Conservation (phyloP, 2,797 vertebrate species). For the Oreochromis mossambicus region DNA sequence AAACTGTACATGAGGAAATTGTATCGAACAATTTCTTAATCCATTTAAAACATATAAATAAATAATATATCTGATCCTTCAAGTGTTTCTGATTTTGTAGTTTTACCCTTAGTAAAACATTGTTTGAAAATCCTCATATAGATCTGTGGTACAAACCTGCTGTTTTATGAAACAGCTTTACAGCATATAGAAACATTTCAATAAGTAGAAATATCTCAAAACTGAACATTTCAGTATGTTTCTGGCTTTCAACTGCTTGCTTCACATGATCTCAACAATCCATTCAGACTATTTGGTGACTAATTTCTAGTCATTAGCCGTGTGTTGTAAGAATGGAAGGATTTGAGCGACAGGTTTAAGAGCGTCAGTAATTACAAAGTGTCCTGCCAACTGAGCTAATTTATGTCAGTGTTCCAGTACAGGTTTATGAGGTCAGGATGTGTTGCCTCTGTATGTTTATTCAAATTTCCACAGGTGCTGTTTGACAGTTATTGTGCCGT, state of each 20-base stretch:
- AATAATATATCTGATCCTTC: not conserved
- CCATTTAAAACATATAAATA: not conserved
- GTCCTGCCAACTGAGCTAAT: not conserved
- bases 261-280: not conserved
- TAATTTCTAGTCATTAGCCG: not conserved
- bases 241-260: not conserved
- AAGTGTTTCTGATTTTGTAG: not conserved
- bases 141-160: not conserved
- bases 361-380: not conserved
- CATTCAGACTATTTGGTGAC: not conserved
- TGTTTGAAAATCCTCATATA: not conserved
- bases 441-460: not conserved
- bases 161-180: not conserved
- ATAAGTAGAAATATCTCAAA: not conserved
- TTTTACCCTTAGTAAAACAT: not conserved
- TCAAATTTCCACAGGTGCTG: not conserved
- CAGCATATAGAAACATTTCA: not conserved
- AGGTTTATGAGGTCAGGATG: not conserved
- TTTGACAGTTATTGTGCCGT: not conserved
- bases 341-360: not conserved
- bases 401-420: not conserved
- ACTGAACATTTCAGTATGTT: not conserved
- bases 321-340: not conserved
- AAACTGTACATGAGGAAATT: not conserved
- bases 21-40: not conserved